Percentiles rank a stretch among this genome's conserved stretches.
Evolutionary conservation across 64 coral and sea anemone genomes (phyloP).

Genomic region (Pachyseris speciosa): DNA sequence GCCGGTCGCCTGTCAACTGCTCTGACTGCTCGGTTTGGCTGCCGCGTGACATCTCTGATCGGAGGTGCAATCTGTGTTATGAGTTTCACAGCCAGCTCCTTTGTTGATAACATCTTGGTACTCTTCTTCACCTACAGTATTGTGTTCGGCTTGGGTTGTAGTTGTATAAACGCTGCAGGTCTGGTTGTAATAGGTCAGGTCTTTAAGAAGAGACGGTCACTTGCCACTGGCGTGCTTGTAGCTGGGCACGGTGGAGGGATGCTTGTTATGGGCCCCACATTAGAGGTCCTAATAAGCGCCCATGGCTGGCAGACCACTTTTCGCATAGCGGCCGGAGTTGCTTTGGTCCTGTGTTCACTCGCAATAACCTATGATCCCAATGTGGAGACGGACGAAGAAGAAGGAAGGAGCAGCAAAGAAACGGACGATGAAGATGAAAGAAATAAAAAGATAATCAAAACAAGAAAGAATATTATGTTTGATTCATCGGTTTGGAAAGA

Average conservation of each 20-base stretch:
- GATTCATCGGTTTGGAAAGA: conserved; percentile 56
- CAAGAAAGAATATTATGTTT: neutral
- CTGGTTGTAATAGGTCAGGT: conserved; percentile 16
- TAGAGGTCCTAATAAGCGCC: neutral
- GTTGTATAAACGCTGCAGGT: conserved; percentile 38
- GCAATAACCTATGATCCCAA: neutral
- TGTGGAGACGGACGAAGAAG: neutral
- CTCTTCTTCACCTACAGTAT: conserved; percentile 59
- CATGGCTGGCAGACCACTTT: neutral
- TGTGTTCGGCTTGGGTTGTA: conserved; percentile 43
- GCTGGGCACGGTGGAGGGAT: conserved; percentile 22
- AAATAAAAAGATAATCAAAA: neutral
- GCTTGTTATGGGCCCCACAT: conserved; percentile 10
- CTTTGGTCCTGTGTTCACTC: neutral
- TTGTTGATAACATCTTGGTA: neutral
- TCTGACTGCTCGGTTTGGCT: neutral
- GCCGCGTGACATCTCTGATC: conserved; percentile 44
- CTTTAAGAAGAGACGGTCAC: conserved; percentile 24
- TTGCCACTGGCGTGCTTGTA: conserved; percentile 22
- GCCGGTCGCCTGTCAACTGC: neutral
- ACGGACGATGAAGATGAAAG: neutral
- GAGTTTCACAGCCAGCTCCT: neutral
- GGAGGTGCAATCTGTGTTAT: neutral
- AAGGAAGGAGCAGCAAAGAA: neutral
- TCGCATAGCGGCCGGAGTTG: conserved; percentile 3